These are phyloP conservation scores for Xiphias gladius DNA, from an alignment of 2,113 vertebrate genomes.

Conservation along the genomic window DNA sequence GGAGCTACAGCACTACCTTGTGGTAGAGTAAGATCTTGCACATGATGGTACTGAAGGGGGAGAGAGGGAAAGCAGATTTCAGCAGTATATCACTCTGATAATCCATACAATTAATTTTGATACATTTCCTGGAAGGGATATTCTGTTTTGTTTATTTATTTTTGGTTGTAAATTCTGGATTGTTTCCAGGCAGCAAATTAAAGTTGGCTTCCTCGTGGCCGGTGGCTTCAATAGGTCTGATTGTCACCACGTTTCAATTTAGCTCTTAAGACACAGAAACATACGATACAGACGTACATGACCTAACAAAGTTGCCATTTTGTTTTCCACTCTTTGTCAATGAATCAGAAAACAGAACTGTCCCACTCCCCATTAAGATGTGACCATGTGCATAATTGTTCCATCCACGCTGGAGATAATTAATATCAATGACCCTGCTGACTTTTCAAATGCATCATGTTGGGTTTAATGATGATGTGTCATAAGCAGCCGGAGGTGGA, in stretches of 20 bases:
- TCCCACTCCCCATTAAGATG: constrained; percentile 59
- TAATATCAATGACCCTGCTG: constrained; percentile 73
- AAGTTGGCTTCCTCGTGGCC: not conserved
- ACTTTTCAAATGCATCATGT: constrained; percentile 75
- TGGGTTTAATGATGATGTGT: constrained; percentile 77
- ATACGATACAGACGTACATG: not conserved
- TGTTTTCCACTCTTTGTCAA: constrained; percentile 35
- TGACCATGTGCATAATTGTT: constrained; percentile 58
- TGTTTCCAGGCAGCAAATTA: not conserved
- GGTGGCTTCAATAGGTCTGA: not conserved
- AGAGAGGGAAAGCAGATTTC: not conserved
- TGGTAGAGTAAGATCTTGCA: constrained; percentile 53
- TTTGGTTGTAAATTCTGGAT: not conserved
- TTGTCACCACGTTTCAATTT: not conserved
- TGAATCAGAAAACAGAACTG: constrained; percentile 59
- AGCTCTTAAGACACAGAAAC: not conserved
- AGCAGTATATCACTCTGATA: not conserved
- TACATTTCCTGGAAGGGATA: not conserved
- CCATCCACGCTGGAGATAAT: constrained; percentile 65
- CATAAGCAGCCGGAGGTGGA: constrained; percentile 65
- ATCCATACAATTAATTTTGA: not conserved
- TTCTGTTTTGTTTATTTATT: not conserved
- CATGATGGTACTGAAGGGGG: not conserved
- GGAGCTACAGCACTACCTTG: constrained; percentile 75
- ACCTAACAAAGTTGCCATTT: constrained; percentile 23